Conservation (phyloP, 2,797 vertebrate genomes). For the Natrix natrix region DNA sequence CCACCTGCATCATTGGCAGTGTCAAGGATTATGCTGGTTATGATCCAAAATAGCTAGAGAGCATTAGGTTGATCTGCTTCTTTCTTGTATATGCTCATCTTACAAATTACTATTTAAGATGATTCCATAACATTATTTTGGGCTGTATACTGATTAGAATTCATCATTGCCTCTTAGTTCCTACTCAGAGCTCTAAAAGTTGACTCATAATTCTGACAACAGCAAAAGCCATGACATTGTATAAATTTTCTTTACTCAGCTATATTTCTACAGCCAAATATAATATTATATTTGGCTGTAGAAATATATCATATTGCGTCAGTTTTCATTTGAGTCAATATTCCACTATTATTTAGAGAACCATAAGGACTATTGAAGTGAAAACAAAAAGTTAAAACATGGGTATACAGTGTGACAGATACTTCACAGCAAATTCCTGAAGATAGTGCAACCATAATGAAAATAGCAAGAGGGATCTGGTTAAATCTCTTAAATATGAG, state of each 20-base stretch:
- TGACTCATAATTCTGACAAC: conserved; percentile 27
- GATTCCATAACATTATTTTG: conserved; percentile 17
- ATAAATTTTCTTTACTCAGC: conserved; percentile 26
- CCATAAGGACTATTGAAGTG: conserved; percentile 22
- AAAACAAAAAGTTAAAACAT: conserved; percentile 5
- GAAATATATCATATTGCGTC: background rate
- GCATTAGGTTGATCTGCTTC: background rate
- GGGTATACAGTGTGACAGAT: conserved; percentile 1
- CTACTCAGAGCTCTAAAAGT: background rate
- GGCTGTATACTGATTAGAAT: conserved; percentile 13
- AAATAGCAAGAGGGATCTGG: background rate
- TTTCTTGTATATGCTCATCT: background rate
- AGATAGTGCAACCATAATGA: background rate
- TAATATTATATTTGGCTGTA: background rate
- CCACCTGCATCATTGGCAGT: background rate
- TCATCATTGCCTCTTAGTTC: background rate
- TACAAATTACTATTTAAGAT: background rate
- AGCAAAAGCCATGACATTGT: conserved; percentile 10
- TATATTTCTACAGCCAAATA: conserved; percentile 20
- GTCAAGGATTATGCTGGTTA: background rate
- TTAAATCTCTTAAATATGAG: background rate
- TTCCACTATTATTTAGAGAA: conserved; percentile 28
- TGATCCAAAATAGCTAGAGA: background rate
- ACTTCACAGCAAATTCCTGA: conserved; percentile 32
- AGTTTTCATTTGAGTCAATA: conserved; percentile 17